Evolutionary conservation across 2,888 invertebrate species (phyloP).

Genomic region (Sesia bembeciformis): DNA sequence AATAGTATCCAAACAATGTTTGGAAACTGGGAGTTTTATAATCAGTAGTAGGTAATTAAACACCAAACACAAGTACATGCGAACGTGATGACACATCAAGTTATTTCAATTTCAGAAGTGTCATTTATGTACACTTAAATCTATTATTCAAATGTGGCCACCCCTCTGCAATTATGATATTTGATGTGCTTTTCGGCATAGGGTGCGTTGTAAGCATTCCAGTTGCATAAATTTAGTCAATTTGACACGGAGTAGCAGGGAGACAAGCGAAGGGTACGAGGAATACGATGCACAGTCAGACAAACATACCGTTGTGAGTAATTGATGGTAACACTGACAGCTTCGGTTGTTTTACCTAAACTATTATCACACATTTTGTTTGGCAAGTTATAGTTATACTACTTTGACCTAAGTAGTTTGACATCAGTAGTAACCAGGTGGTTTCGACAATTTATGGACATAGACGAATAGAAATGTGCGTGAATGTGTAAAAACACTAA

Average conservation of each 20-base stretch:
- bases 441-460: no score
- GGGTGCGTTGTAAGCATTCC: conserved; percentile 31
- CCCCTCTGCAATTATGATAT: conserved; percentile 55
- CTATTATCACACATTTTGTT: no score
- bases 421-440: no score
- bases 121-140: conserved; percentile 29
- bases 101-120: conserved; percentile 19
- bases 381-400: no score
- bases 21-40: no score
- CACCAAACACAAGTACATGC: background rate
- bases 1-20: no score
- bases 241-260: conserved; percentile 42
- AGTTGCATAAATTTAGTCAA: conserved; percentile 70
- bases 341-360: no score
- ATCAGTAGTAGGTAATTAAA: no score
- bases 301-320: conserved; percentile 5
- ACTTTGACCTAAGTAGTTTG: no score
- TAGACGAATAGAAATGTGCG: no score
- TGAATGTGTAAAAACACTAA: no score
- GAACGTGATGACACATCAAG: conserved; percentile 12
- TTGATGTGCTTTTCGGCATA: conserved; percentile 42
- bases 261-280: background rate
- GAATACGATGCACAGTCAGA: conserved; percentile 2
- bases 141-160: conserved; percentile 44
- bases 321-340: no score